Evolutionary conservation across 2,797 vertebrate species (phyloP), one percentile per base, ranked within the genome.

Genomic region (Typhlichthys eigenmanni): DNA sequence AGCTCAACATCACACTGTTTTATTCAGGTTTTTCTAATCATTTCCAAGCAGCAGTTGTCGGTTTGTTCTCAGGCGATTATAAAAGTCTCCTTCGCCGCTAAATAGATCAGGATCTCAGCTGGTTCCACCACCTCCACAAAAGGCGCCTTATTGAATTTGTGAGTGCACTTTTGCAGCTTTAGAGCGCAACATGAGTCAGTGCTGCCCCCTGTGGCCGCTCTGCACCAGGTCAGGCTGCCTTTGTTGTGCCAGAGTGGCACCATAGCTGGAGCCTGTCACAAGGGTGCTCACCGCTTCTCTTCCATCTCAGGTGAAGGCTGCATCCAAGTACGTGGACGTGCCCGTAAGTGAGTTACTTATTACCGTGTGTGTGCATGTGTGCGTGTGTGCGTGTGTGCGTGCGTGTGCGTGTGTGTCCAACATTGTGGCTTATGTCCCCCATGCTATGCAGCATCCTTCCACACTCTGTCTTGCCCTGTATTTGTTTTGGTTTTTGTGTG

Each of bases 321-420:
- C 97, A 88, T 98, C 97, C 81, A 99, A 99, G 90, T 99, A 99
- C 64, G 96, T 99, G 93, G 97, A 99, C 67, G 96, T 99, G 79
- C 97, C 97, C 79, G 97, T 99, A 96, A 98, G 97, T 97, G 85
- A 87, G 67, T 48, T 57, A 51, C 55, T 64, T 76, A 65, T 68
- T 45, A 57, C 49, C 68, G 7, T 69, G 62, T 67, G 68, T 66
- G 14, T 68, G 32, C 60, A 34, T 55, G 14, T 49, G 52, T 45
- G 24, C 13, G 47, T 58, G 17, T 19, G 17, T 58, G 47, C 48
- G 29, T 60, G 58, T 60, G 58, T 51, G 19, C 8, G 43, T 50
- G 10, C 10, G 17, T 63, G 8, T 66, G 62, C 72, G 79, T 80
- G 63, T 79, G 58, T 75, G 59, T 78, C 50, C 68, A 60, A 79